Evolutionary conservation across 2,113 vertebrate genomes (phyloP).

Genomic region (Pseudopodoces humilis): DNA sequence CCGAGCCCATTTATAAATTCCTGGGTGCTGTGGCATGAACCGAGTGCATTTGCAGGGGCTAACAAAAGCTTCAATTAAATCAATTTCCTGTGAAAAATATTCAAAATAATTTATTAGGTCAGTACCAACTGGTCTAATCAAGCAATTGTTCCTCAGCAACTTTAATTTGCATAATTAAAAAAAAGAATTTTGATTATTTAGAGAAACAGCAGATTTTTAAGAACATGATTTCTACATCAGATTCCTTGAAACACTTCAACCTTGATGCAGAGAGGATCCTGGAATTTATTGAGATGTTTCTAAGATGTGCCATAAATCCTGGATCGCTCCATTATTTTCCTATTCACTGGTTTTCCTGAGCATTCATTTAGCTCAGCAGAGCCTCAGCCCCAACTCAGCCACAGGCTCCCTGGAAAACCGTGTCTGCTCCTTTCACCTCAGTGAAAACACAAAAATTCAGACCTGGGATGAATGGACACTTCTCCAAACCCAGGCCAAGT

Average conservation of each 20-base stretch:
- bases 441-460: neutral
- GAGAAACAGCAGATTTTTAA: neutral
- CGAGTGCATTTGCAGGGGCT: conserved; percentile 53
- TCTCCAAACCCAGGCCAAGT: neutral
- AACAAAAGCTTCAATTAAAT: conserved; percentile 81
- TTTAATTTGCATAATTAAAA: conserved; percentile 71
- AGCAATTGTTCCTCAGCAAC: conserved; percentile 48
- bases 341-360: conserved; percentile 43
- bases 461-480: neutral
- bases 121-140: conserved; percentile 60
- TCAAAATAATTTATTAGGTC: conserved; percentile 68
- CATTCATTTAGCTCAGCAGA: neutral
- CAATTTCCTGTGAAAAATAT: conserved; percentile 72
- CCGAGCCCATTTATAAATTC: conserved; percentile 84
- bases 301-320: conserved; percentile 49
- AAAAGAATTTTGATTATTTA: conserved; percentile 49
- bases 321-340: conserved; percentile 35
- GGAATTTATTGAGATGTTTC: conserved; percentile 37
- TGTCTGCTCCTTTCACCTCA: neutral
- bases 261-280: neutral
- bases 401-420: neutral
- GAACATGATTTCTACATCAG: neutral
- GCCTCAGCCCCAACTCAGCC: neutral
- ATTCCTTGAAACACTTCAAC: neutral
- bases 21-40: conserved; percentile 72